phyloP scores from a whole-genome alignment of 35 echinoderm and acorn worm species.

The Ptychodera flava region DNA sequence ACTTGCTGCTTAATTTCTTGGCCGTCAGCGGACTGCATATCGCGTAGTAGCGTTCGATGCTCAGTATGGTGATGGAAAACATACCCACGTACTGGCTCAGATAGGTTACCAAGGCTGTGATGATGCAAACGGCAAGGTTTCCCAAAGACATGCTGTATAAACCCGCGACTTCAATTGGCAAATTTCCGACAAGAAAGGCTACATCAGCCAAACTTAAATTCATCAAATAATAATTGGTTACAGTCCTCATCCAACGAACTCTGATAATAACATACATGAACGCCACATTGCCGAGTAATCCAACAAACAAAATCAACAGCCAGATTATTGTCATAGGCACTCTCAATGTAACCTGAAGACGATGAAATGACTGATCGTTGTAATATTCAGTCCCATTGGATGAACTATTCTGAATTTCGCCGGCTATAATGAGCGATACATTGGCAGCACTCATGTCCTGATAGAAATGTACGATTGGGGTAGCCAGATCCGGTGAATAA shows the following conservation, averaged over 20 bases:
- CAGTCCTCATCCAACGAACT: conserved; percentile 10
- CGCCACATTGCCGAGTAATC: conserved; percentile 22
- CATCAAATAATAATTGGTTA: conserved; percentile 18
- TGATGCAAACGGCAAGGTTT: background rate
- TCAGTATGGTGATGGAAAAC: conserved; percentile 21
- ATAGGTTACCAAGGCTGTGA: background rate
- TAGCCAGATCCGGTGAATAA: too few relatives aligned
- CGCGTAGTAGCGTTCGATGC: conserved; percentile 23
- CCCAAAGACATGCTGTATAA: background rate
- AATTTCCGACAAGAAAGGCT: background rate
- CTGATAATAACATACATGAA: conserved; percentile 23
- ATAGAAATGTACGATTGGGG: too few relatives aligned
- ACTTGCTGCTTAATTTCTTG: conserved; percentile 2
- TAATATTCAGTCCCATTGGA: too few relatives aligned
- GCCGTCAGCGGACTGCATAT: conserved; percentile 17
- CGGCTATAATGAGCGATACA: too few relatives aligned
- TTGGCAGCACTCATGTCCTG: too few relatives aligned
- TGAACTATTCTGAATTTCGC: too few relatives aligned
- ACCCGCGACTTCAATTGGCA: background rate
- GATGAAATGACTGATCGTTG: too few relatives aligned
- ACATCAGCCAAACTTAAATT: conserved; percentile 10
- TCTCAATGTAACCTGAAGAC: too few relatives aligned
- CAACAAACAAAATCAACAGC: conserved; percentile 10
- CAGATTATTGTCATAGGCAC: background rate
- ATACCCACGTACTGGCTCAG: conserved; percentile 4